These are phyloP conservation scores for Lingula anatina DNA, from an alignment of 2,888 invertebrate genomes.

Conservation along the genomic window DNA sequence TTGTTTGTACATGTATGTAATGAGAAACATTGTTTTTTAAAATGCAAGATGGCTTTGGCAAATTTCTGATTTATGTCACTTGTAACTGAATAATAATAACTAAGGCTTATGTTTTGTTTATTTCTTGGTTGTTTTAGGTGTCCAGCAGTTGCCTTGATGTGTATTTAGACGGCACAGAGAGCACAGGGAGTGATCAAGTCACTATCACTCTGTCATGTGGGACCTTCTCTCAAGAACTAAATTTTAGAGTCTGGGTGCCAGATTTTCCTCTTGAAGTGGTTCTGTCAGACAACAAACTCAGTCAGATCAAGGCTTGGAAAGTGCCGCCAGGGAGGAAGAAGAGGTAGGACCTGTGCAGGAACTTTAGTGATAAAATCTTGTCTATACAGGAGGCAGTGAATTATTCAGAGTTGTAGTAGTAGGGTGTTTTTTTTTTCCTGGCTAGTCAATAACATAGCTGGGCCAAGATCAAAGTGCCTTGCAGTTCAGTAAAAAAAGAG, in stretches of 20 bases:
- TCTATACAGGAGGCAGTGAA: too few species aligned
- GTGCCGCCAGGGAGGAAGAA: slow-evolving; percentile 63
- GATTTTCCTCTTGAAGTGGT: slow-evolving; percentile 87
- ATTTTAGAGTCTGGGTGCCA: slow-evolving; percentile 95
- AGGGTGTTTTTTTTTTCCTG: too few species aligned
- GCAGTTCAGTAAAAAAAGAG: too few species aligned
- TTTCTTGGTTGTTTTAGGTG: slow-evolving; percentile 62
- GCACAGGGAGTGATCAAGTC: slow-evolving; percentile 88
- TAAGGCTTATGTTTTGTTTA: neutral
- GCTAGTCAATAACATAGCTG: too few species aligned
- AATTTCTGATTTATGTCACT: neutral
- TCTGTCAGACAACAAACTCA: slow-evolving; percentile 80
- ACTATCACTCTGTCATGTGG: slow-evolving; percentile 78
- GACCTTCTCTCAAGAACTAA: slow-evolving; percentile 69
- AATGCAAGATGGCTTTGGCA: too few species aligned
- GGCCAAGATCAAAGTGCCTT: too few species aligned
- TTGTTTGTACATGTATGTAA: too few species aligned
- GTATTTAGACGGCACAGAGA: slow-evolving; percentile 93
- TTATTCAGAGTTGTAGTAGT: too few species aligned
- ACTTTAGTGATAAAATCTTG: too few species aligned
- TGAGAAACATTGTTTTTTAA: too few species aligned
- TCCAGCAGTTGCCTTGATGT: slow-evolving; percentile 94
- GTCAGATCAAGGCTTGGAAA: slow-evolving; percentile 92
- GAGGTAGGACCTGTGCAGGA: too few species aligned
- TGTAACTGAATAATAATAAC: neutral